These are phyloP conservation scores for Zoanthus solanderi DNA, from an alignment of 92 coral and sea anemone genomes.

Conservation along the genomic window DNA sequence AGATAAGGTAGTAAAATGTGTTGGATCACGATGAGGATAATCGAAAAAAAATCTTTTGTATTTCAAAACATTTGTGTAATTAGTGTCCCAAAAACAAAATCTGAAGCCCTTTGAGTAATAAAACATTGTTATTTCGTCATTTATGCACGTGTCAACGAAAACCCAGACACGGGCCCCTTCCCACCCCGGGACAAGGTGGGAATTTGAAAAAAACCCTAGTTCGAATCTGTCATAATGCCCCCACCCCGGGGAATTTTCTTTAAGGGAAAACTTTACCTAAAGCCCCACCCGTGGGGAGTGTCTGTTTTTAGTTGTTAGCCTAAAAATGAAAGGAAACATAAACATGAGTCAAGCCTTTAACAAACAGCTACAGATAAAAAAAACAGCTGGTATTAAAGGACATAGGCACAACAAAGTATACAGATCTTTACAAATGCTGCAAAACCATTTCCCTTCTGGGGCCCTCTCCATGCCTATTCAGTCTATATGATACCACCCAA, in stretches of 20 bases:
- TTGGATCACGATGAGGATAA: no score
- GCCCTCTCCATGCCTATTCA: conserved; percentile 5
- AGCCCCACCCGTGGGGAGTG: conserved; percentile 8
- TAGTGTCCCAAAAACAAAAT: no score
- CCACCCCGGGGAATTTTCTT: conserved; percentile 25
- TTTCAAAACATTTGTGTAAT: no score
- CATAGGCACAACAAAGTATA: conserved; percentile 4
- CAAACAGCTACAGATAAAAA: conserved; percentile 7
- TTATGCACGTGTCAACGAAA: background rate
- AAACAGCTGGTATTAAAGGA: background rate
- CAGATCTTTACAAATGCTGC: conserved; percentile 41
- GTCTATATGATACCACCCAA: background rate
- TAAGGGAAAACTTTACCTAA: conserved; percentile 18
- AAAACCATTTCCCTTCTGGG: conserved; percentile 42
- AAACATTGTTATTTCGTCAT: no score
- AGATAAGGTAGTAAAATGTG: no score
- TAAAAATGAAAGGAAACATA: conserved; percentile 10
- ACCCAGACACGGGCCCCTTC: background rate
- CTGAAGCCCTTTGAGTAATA: no score
- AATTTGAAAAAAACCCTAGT: background rate
- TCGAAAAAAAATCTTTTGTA: no score
- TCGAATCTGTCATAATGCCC: conserved; percentile 40
- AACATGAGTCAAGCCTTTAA: background rate
- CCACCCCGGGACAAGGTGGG: background rate
- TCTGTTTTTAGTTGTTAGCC: background rate